Percentiles rank a stretch among this genome's conserved stretches.
phyloP scores from a whole-genome alignment of 2,797 vertebrate species.

The Lacerta agilis region DNA sequence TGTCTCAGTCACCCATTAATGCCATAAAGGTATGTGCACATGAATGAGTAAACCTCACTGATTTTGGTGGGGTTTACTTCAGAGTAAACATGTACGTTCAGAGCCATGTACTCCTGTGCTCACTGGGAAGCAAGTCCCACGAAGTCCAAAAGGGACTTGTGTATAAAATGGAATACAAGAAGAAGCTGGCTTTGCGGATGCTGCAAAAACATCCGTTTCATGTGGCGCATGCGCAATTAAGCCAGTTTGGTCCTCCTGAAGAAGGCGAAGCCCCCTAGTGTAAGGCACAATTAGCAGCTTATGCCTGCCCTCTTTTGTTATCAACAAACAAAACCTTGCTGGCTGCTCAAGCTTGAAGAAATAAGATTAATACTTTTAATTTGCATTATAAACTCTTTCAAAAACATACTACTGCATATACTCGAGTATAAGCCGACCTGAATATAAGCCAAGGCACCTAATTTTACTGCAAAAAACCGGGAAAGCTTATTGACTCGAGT shows the following conservation, averaged over 20 bases:
- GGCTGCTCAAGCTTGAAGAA: slow-evolving; percentile 2
- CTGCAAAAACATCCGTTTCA: background rate
- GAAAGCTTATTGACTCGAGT: no score
- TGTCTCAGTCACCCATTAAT: background rate
- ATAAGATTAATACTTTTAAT: slow-evolving; percentile 33
- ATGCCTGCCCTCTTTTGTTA: background rate
- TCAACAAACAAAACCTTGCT: background rate
- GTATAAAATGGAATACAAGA: no score
- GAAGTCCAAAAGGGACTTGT: background rate
- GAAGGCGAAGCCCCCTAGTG: no score
- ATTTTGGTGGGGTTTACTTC: background rate
- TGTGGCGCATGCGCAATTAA: background rate
- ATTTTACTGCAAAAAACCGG: no score
- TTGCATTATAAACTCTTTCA: background rate
- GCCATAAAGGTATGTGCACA: background rate
- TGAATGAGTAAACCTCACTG: background rate
- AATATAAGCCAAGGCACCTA: no score
- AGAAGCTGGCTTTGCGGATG: no score
- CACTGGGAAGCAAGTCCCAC: background rate
- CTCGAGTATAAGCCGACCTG: no score
- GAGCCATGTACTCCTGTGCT: no score
- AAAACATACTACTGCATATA: background rate
- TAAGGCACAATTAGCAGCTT: background rate
- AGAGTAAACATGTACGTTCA: background rate
- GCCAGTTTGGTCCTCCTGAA: background rate